phyloP scores from a whole-genome alignment of 2,888 invertebrate genomes.

The Cotesia congregata region DNA sequence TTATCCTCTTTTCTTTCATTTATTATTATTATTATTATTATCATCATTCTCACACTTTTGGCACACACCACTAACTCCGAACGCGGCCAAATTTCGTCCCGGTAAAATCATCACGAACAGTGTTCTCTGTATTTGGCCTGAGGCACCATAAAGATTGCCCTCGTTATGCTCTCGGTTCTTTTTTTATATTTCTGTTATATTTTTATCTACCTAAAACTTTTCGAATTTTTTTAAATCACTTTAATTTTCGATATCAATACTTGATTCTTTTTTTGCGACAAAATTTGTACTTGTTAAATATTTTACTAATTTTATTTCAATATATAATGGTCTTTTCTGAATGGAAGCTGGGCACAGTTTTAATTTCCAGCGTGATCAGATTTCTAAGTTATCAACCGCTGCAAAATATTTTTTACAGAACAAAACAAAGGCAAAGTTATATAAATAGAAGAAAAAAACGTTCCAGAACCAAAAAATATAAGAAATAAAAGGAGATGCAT shows the following conservation, averaged over 20 bases:
- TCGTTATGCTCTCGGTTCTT: conserved; percentile 42
- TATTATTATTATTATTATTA: conserved; percentile 25
- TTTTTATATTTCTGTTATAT: conserved; percentile 16
- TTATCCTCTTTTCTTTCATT: conserved; percentile 27
- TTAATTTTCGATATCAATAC: conserved; percentile 11
- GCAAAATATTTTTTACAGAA: background rate
- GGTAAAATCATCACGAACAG: conserved; percentile 24
- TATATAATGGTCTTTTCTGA: background rate
- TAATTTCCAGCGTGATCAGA: background rate
- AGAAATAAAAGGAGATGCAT: conserved; percentile 35
- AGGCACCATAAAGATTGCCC: conserved; percentile 43
- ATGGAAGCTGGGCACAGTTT: background rate
- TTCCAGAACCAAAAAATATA: background rate
- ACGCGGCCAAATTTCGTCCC: conserved; percentile 35
- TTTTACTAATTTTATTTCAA: background rate
- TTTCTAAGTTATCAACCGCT: background rate
- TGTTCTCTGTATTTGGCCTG: conserved; percentile 32
- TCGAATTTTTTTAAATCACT: conserved; percentile 3
- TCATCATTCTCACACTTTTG: conserved; percentile 31
- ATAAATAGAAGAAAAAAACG: background rate
- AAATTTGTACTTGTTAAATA: background rate
- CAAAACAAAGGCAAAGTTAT: background rate
- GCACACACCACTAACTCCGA: conserved; percentile 27
- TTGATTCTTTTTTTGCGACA: background rate
- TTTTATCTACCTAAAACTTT: conserved; percentile 33